Evolutionary conservation across 2,113 vertebrate genomes (phyloP).

Genomic region (Telmatochromis sp.): DNA sequence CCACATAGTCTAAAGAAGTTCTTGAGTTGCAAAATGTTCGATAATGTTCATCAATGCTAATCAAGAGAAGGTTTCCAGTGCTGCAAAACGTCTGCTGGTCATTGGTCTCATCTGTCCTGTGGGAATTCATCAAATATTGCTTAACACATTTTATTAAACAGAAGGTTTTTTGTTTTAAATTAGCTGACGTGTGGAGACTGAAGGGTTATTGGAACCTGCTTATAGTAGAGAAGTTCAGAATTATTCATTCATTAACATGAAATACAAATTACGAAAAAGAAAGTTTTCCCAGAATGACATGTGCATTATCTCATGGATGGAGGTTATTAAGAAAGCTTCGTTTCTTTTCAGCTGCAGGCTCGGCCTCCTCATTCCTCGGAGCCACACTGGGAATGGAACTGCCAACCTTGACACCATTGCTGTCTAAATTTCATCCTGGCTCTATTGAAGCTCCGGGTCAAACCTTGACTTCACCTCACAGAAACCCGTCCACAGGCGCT

Average conservation of each 20-base stretch:
- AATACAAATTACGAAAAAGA: neutral
- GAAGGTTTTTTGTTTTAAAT: neutral
- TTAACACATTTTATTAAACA: neutral
- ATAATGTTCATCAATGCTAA: neutral
- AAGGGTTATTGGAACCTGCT: neutral
- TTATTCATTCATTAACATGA: neutral
- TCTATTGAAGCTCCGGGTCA: neutral
- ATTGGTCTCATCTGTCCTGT: neutral
- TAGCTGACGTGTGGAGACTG: neutral
- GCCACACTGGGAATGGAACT: neutral
- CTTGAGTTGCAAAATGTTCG: neutral
- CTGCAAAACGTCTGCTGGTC: neutral
- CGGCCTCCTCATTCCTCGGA: neutral
- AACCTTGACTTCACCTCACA: neutral
- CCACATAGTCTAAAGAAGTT: neutral
- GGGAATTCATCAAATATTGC: neutral
- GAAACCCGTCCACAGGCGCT: neutral
- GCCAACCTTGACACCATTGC: neutral
- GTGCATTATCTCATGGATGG: neutral
- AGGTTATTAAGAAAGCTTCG: neutral
- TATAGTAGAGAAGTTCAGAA: accelerated
- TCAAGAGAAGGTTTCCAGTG: accelerated
- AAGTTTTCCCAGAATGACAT: neutral
- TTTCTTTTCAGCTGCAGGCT: neutral
- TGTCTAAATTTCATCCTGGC: neutral